Conservation (phyloP, 2,888 invertebrate species). For the Yponomeuta malinellus region DNA sequence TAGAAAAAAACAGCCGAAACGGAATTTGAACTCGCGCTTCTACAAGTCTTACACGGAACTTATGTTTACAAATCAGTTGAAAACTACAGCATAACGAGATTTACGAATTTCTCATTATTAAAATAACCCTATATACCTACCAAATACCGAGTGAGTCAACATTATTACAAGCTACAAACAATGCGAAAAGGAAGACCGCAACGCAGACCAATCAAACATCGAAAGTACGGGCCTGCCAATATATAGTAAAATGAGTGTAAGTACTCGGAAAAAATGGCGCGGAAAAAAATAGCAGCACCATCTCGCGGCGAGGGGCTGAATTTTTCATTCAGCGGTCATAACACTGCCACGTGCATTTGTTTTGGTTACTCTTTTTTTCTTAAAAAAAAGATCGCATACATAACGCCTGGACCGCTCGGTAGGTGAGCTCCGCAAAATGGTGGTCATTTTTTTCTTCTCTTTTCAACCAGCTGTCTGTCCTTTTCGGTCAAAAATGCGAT, state of each 20-base stretch:
- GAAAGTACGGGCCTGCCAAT: neutral
- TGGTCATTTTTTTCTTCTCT: conserved; percentile 76
- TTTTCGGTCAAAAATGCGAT: conserved; percentile 77
- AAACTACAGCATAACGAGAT: no score
- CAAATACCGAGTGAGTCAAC: neutral
- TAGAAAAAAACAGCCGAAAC: no score
- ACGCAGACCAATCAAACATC: neutral
- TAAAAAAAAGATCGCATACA: conserved; percentile 71
- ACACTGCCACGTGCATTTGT: conserved; percentile 75
- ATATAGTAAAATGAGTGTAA: neutral
- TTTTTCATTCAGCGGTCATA: conserved; percentile 69
- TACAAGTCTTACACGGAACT: no score
- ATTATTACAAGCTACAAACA: neutral
- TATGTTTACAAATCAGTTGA: no score
- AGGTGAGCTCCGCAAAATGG: conserved; percentile 74
- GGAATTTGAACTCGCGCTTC: no score
- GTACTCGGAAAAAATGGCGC: conserved; percentile 14
- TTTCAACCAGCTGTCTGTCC: conserved; percentile 75
- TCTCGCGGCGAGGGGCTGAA: conserved; percentile 65
- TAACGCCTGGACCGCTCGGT: conserved; percentile 57
- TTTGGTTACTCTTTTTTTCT: conserved; percentile 70
- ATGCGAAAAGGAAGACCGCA: neutral
- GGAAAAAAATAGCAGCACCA: conserved; percentile 65
- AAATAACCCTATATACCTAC: neutral
- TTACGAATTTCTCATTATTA: no score